Conservation (phyloP, 1,140 invertebrate species). For the Limonius californicus region DNA sequence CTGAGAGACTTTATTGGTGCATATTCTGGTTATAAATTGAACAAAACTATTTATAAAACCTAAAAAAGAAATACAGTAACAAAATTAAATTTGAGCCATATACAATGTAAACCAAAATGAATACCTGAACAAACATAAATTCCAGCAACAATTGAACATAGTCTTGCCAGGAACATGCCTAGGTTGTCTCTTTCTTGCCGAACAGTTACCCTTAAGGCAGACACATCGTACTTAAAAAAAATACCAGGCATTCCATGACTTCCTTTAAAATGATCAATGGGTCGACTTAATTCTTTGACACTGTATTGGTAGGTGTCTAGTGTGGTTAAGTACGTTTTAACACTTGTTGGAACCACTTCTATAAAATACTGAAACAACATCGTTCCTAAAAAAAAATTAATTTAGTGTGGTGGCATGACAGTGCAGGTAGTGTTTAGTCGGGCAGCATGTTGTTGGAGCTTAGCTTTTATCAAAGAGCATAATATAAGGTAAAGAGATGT, state of each 20-base stretch:
- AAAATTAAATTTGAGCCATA: constrained; percentile 17
- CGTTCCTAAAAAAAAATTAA: constrained; percentile 60
- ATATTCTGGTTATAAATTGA: constrained; percentile 40
- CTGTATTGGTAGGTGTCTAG: constrained; percentile 90
- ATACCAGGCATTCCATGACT: constrained; percentile 91
- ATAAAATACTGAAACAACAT: constrained; percentile 92
- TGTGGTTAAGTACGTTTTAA: constrained; percentile 66
- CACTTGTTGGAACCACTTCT: constrained; percentile 91
- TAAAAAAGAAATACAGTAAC: constrained; percentile 37
- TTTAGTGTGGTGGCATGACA: too few species aligned
- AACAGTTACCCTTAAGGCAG: constrained; percentile 81
- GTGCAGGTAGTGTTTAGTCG: too few species aligned
- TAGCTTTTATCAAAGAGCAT: too few species aligned
- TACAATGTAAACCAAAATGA: too few species aligned
- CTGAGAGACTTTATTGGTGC: constrained; percentile 37
- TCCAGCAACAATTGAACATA: constrained; percentile 88
- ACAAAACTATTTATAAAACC: constrained; percentile 49
- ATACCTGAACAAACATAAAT: constrained; percentile 81
- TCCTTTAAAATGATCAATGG: constrained; percentile 68
- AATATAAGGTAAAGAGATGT: too few species aligned
- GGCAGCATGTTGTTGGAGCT: too few species aligned
- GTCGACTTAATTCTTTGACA: constrained; percentile 80
- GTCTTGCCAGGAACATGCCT: constrained; percentile 75
- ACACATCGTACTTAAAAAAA: constrained; percentile 93
- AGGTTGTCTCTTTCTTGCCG: constrained; percentile 76